Conservation (phyloP, 2,113 vertebrate species). For the Emydura subglobosa region DNA sequence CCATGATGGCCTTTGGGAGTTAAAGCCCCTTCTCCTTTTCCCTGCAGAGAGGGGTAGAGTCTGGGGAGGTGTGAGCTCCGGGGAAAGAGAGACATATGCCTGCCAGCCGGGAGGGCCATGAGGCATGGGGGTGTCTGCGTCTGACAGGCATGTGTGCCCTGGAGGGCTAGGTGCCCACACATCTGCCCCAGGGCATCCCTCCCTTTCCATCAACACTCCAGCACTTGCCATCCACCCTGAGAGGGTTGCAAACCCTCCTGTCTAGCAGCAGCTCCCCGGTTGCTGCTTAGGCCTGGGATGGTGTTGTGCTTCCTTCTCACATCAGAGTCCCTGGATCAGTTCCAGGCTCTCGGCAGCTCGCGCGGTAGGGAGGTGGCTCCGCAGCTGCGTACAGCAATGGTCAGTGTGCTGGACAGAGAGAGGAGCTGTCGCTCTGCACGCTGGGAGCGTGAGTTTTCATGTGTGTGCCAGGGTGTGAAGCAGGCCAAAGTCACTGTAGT, state of each 20-base stretch:
- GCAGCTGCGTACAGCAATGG: not conserved
- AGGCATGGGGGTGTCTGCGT: not conserved
- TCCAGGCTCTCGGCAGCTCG: not conserved
- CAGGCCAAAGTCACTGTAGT: not conserved
- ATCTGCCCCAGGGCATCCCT: not conserved
- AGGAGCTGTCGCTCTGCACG: not conserved
- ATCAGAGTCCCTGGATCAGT: not conserved
- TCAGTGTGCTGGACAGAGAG: not conserved
- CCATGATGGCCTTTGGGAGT: not conserved
- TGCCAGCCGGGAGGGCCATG: not conserved
- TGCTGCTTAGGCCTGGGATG: not conserved
- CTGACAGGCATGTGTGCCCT: not conserved
- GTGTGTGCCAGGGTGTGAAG: not conserved
- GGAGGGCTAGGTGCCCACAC: not conserved
- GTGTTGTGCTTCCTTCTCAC: not conserved
- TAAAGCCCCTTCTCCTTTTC: not conserved
- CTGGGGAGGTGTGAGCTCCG: not conserved
- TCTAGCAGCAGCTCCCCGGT: not conserved
- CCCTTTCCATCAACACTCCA: not conserved
- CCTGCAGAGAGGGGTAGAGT: not conserved
- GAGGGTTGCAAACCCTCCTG: not conserved
- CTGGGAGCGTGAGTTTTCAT: not conserved
- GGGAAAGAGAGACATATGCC: not conserved
- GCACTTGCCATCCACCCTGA: not conserved
- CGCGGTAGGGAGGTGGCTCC: no score